These are phyloP conservation scores for Willisornis vidua DNA, from an alignment of 2,113 vertebrate species.

Conservation along the genomic window DNA sequence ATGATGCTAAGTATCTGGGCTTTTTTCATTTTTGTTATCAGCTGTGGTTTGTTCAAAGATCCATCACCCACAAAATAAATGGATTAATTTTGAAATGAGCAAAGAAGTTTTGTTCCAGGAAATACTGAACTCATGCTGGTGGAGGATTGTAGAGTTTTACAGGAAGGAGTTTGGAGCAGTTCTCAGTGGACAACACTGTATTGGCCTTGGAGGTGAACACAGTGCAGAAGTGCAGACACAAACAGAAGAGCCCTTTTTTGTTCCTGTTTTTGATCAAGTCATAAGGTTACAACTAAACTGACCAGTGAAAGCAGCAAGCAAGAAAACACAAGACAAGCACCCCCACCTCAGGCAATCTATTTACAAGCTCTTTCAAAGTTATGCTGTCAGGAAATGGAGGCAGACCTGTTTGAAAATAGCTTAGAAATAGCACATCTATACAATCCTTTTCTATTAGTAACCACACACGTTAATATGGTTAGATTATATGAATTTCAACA, in stretches of 20 bases:
- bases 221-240: neutral
- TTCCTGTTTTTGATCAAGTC: neutral
- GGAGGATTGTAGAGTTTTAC: neutral
- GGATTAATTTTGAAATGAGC: neutral
- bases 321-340: neutral
- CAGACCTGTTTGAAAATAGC: neutral
- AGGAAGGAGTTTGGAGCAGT: neutral
- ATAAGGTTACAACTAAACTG: neutral
- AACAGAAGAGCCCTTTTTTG: neutral
- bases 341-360: neutral
- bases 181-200: neutral
- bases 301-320: neutral
- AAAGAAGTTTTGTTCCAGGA: neutral
- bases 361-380: neutral
- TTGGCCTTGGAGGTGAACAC: neutral
- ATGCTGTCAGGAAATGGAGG: neutral
- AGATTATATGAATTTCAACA: neutral
- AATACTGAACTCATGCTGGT: neutral
- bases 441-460: neutral
- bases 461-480: rapidly evolving
- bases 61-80: neutral
- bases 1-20: neutral
- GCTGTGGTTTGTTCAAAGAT: neutral
- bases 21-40: neutral
- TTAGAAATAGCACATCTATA: neutral